Base-by-base conservation (phyloP, 2,113 vertebrate species). In the human region DNA sequence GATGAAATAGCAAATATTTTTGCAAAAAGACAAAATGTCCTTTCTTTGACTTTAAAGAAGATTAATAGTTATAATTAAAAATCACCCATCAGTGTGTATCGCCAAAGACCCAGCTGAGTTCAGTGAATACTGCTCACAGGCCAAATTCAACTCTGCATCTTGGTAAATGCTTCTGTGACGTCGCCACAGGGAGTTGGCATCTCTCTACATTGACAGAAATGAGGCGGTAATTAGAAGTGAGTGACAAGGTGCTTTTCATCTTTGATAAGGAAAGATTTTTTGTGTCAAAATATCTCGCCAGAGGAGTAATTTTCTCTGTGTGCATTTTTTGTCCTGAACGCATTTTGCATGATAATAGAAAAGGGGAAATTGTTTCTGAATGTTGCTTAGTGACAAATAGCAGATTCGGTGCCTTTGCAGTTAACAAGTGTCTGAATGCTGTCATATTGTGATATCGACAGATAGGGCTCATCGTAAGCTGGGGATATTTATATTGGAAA, bases 211-310 rank as follows among this genome's bases (percentile, higher is more conserved):
- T 97, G 97, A 96, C 93, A 98, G 97, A 97, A 96, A 23, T 0
- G 57, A 97, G 78, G 52, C 75, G 96, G 97, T 97, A 98, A 98
- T 98, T 98, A 98, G 97, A 97, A 98, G 95, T 98, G 93, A 98
- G 93, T 98, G 98, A 98, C 98, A 98, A 96, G 96, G 90, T 98
- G 91, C 96, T 98, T 98, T 98, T 98, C 93, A 93, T 98, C 98
- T 98, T 97, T 97, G 97, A 98, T 1, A 64, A 98, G 76, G 70
- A 98, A 98, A 98, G 87, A 98, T 97, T 97, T 98, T 97, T 97
- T 88, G 57, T 98, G 98, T 98, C 98, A 99, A 98, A 99, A 98
- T 98, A 98, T 94, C 98, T 98, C 94, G 94, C 57, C 6, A 22
- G 70, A 98, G 89, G 92, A 99, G 96, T 90, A 96, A 82, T 98